These are phyloP conservation scores for Rhabdophis nuchalis DNA, from an alignment of 2,797 vertebrate genomes.

Conservation along the genomic window DNA sequence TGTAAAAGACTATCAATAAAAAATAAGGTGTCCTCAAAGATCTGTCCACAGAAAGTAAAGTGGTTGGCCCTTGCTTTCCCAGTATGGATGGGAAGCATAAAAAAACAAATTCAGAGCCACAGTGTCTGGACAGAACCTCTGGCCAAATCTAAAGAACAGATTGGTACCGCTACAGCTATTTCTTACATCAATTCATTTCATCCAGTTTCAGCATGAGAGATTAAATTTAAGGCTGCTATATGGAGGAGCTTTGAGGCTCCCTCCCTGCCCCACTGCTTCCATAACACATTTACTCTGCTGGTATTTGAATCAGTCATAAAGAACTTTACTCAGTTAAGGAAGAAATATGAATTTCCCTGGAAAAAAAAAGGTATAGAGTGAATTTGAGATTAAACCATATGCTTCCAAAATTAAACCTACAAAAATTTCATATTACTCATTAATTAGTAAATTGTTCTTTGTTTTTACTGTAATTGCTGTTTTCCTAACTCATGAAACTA, in stretches of 20 bases:
- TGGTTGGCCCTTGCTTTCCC: not conserved
- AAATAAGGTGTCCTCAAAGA: not conserved
- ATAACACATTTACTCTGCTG: not conserved
- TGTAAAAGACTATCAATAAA: not conserved
- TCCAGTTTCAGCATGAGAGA: not conserved
- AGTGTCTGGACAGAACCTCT: not conserved
- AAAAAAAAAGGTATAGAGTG: not conserved
- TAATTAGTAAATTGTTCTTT: conserved; percentile 5
- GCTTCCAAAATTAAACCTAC: not conserved
- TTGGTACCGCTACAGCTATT: not conserved
- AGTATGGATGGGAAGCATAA: not conserved
- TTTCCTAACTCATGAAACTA: conserved; percentile 16
- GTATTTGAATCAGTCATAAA: not conserved
- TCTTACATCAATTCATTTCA: not conserved
- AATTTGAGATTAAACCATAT: not conserved
- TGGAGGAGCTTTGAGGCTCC: not conserved
- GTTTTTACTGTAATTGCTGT: conserved; percentile 15
- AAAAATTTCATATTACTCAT: not conserved
- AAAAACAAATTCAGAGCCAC: not conserved
- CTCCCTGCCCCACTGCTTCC: not conserved
- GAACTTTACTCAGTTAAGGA: not conserved
- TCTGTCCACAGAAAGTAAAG: not conserved
- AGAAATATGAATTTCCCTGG: not conserved
- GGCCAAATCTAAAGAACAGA: not conserved
- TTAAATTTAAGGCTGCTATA: not conserved